Evolutionary conservation across 2,888 invertebrate genomes (phyloP), one percentile per base, ranked within the genome.

Genomic region (Spilarctia lutea): DNA sequence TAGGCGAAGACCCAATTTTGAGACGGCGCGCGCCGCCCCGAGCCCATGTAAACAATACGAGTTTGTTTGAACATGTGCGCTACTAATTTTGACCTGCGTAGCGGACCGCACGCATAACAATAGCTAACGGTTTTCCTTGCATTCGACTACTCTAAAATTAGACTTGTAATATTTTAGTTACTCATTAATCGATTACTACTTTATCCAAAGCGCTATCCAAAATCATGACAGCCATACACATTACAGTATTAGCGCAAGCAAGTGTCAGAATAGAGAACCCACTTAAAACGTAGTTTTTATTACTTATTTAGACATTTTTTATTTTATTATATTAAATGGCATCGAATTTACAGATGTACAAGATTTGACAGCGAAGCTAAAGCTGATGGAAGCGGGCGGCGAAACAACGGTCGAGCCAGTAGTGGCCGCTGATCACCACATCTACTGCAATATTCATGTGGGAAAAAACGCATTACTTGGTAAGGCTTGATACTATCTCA

Each of bases 311-410:
- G 20, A 1, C 42, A n/a, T 1, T 24, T 56, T 42, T 7, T 39
- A 60, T 60, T 71, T 42, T 48, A 72, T 10, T 56, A 24, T 48
- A 60, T 72, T 48, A 45, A 39, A 48, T 20, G 70, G 70, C 52
- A 72, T 80, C 67, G 87, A 88, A 72, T 95, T 96, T 88, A 74
- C 96, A 97, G 97, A 97, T 92, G 97, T 97, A 83, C 97, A 97
- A 91, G 97, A 97, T 91, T 95, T 97, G 86, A 97, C 97, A 83
- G 97, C 97, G 69, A 96, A 97, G 90, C 93, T 97, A 89, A 97
- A 97, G 88, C 92, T 97, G 80, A 97, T 97, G 97, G 96, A 96
- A 83, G 91, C 94, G 20, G 95, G 95, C 35, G 90, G 89, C n/a
- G 94, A 93, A 76, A 76, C 91, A 60, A 88, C 92, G 78, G 87